Conservation (phyloP, 2,113 vertebrate genomes). For the Heteronetta atricapilla region DNA sequence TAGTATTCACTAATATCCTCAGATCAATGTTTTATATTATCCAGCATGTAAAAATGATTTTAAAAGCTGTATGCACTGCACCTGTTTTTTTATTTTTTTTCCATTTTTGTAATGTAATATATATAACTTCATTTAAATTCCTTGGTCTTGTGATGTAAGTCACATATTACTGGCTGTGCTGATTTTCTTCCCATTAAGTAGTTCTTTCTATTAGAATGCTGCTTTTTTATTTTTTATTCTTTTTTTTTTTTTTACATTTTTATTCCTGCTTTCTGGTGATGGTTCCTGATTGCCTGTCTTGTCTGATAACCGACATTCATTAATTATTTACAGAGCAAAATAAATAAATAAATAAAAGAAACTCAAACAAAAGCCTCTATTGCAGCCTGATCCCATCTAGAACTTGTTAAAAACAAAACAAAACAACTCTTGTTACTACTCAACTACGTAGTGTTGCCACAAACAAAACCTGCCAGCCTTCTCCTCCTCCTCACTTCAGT, state of each 20-base stretch:
- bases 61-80: conserved; percentile 28
- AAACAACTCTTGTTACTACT: conserved; percentile 67
- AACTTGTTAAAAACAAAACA: conserved; percentile 75
- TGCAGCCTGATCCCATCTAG: conserved; percentile 98
- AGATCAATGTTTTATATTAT: conserved; percentile 26
- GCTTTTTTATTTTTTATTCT: conserved; percentile 28
- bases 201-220: conserved; percentile 74
- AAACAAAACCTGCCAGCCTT: conserved; percentile 70
- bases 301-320: conserved; percentile 87
- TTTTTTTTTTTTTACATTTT: conserved; percentile 69
- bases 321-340: conserved; percentile 77
- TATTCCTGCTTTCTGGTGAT: conserved; percentile 92
- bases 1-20: not conserved
- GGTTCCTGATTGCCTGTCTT: conserved; percentile 99
- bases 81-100: not conserved
- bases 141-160: conserved; percentile 75
- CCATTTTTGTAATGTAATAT: conserved; percentile 55
- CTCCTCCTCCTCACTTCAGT: conserved; percentile 66
- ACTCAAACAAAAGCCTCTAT: conserved; percentile 91
- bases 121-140: conserved; percentile 63
- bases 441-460: conserved; percentile 71
- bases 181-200: conserved; percentile 74
- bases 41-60: conserved; percentile 12
- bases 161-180: conserved; percentile 76
- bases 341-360: conserved; percentile 19